Base-by-base conservation (phyloP, 2,113 vertebrate species). In the Xenopus borealis region DNA sequence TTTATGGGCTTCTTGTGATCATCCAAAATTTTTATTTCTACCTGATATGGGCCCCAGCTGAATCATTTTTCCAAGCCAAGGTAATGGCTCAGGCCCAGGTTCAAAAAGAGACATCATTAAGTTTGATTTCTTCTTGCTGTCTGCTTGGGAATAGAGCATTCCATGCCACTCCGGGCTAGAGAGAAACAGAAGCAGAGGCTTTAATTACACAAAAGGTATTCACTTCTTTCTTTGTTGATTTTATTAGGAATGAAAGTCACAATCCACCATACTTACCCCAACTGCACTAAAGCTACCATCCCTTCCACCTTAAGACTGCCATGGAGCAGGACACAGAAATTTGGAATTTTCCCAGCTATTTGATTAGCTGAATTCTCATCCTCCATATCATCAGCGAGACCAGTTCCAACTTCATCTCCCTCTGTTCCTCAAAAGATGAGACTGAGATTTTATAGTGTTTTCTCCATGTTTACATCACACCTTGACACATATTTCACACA, bases 41-140 rank as follows among this genome's bases (percentile, higher is more conserved):
- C 97, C 97, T 93, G 96, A 97, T 83, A 98, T 95, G 46, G 97
- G 97, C 72, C 97, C 97, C 65, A 99, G 87, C 80, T 97, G 95
- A 17, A 94, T 88, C 82, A 96, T 93, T 84, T 95, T 98, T 72
- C 97, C 97, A 8, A 99, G 88, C 97, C 97, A 99, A 0, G 97
- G 97, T 61, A 99, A 90, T 72, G 97, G 96, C 69, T 95, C 94
- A 2, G 92, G 81, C 40, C 95, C 94, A 19, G 93, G 95, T 69
- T 99, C 97, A 86, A 99, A 99, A 67, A 99, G 88, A 0, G 97
- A 99, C 97, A 99, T 97, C 97, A 99, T 99, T 77, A 99, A 89
- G 87, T 99, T 99, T 4, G 97, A 99, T 81, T 99, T 99, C 89
- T 99, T 99, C 85, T 99, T 99, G 88, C 97, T 99, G 80, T 99